These are phyloP conservation scores for Larimichthys polyactis DNA, from an alignment of 2,113 vertebrate species.

Conservation along the genomic window DNA sequence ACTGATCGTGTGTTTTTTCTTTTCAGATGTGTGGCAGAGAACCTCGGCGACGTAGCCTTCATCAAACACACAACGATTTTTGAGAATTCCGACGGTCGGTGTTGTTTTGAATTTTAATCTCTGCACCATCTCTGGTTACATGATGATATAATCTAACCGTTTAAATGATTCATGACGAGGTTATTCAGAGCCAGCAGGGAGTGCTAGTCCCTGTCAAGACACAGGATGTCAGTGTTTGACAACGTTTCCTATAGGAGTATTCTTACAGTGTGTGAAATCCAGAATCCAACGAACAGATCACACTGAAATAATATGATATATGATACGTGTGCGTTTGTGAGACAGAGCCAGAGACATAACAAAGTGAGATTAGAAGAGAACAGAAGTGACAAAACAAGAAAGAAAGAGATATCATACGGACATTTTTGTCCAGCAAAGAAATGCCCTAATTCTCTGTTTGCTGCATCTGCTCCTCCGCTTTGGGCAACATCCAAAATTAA, in stretches of 20 bases:
- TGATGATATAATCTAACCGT: background rate
- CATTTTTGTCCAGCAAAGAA: constrained; percentile 57
- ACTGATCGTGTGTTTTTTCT: constrained; percentile 17
- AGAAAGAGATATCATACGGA: constrained; percentile 6
- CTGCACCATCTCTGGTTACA: background rate
- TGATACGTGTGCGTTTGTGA: constrained; percentile 10
- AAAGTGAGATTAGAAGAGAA: background rate
- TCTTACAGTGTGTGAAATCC: constrained; percentile 6
- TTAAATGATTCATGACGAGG: constrained; percentile 1
- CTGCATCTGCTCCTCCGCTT: constrained; percentile 71
- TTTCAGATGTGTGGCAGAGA: constrained; percentile 86
- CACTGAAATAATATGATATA: background rate
- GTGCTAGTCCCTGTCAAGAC: constrained; percentile 46
- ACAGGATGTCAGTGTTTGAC: constrained; percentile 80
- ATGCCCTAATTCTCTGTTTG: constrained; percentile 62
- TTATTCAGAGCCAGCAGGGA: background rate
- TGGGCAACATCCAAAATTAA: constrained; percentile 77
- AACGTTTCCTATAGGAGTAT: constrained; percentile 12
- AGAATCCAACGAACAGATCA: background rate
- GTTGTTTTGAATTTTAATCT: background rate
- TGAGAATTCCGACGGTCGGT: constrained; percentile 84
- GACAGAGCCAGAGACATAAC: background rate
- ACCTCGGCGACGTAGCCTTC: constrained; percentile 86
- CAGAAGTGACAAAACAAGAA: background rate
- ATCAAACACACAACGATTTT: constrained; percentile 86